These are phyloP conservation scores for Drosophila jambulina DNA, from an alignment of 1,140 invertebrate genomes.

Conservation along the genomic window DNA sequence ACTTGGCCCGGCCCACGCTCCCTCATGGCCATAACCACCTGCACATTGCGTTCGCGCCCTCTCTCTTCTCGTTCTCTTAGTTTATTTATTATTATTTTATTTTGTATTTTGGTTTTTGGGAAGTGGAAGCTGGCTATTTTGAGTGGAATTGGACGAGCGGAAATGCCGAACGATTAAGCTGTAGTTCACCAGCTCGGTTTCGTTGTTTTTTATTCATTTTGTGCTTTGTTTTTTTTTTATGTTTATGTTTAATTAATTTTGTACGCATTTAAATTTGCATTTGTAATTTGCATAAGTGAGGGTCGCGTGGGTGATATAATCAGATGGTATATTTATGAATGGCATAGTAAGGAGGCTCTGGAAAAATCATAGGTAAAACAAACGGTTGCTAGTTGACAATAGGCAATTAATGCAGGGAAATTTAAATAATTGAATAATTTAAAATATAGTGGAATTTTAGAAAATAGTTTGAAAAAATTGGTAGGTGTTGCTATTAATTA, in stretches of 20 bases:
- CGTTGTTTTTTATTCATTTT: slow-evolving; percentile 13
- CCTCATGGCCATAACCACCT: slow-evolving; percentile 67
- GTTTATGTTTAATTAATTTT: slow-evolving; percentile 48
- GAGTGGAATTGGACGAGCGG: slow-evolving; percentile 65
- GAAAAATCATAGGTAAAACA: slow-evolving; percentile 7
- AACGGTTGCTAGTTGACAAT: slow-evolving; percentile 20
- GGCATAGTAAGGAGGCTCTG: slow-evolving; percentile 24
- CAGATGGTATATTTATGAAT: slow-evolving; percentile 58
- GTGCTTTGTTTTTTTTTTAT: slow-evolving; percentile 10
- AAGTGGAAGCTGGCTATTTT: slow-evolving; percentile 75
- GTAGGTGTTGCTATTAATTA: too few relatives aligned
- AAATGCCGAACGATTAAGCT: slow-evolving; percentile 76
- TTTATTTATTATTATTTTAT: slow-evolving; percentile 18
- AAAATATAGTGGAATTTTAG: not conserved
- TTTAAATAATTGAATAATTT: not conserved
- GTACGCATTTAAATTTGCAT: slow-evolving; percentile 31
- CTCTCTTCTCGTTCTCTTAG: slow-evolving; percentile 48
- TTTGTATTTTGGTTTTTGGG: slow-evolving; percentile 26
- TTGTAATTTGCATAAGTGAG: slow-evolving; percentile 69
- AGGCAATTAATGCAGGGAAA: not conserved
- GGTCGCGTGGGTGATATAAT: slow-evolving; percentile 59
- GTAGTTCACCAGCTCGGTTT: slow-evolving; percentile 60
- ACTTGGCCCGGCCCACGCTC: slow-evolving; percentile 66
- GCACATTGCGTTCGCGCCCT: slow-evolving; percentile 57
- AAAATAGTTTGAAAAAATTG: not conserved